These are phyloP conservation scores for Pherbina coryleti DNA, from an alignment of 2,888 invertebrate species.

Conservation along the genomic window DNA sequence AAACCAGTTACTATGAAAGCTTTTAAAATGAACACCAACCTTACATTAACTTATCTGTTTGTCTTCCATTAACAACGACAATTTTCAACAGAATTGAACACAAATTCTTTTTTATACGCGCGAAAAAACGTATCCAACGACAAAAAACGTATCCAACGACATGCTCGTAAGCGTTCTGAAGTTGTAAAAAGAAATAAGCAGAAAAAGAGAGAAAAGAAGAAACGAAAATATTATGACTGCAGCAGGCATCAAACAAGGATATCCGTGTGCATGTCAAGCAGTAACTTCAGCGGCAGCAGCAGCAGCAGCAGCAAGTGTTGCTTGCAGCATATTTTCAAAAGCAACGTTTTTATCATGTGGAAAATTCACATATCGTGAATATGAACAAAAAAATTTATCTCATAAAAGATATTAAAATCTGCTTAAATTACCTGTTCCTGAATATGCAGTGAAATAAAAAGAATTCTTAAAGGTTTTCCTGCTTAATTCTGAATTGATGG, in stretches of 20 bases:
- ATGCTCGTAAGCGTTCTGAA: neutral
- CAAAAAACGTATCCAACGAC: neutral
- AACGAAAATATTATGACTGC: constrained; percentile 3
- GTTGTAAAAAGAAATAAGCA: neutral
- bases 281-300: too few species aligned
- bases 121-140: neutral
- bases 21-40: constrained; percentile 40
- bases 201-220: neutral
- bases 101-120: neutral
- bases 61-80: constrained; percentile 37
- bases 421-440: too few species aligned
- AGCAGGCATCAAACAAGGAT: constrained; percentile 4
- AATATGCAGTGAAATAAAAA: too few species aligned
- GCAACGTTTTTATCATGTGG: too few species aligned
- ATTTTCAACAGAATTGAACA: constrained; percentile 19
- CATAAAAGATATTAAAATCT: too few species aligned
- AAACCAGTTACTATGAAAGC: constrained; percentile 10
- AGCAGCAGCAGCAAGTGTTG: too few species aligned
- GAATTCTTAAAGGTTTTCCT: too few species aligned
- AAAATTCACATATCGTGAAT: too few species aligned
- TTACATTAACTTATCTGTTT: constrained; percentile 41
- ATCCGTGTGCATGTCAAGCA: neutral
- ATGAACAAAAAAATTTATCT: too few species aligned
- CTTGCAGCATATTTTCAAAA: too few species aligned
- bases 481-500: too few species aligned